Percentiles rank a stretch among this genome's conserved stretches.
These are phyloP conservation scores for Morpho deidamia DNA, from an alignment of 2,888 invertebrate species.

Conservation along the genomic window DNA sequence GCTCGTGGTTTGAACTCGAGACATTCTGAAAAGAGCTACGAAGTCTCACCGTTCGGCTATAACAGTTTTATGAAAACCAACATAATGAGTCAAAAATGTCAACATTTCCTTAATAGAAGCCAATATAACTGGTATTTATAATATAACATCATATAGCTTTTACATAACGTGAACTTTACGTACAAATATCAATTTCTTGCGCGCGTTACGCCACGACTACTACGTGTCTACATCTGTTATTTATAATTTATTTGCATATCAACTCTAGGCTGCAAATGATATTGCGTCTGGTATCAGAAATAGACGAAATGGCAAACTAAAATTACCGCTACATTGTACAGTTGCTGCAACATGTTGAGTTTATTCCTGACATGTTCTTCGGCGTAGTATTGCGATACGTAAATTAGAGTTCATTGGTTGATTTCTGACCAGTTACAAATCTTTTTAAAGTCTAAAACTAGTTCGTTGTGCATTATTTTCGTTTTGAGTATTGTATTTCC, in stretches of 20 bases:
- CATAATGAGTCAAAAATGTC: too few relatives aligned
- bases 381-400: background rate
- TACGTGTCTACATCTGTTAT: constrained; percentile 3
- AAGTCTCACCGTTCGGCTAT: too few relatives aligned
- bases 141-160: background rate
- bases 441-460: too few relatives aligned
- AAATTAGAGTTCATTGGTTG: too few relatives aligned
- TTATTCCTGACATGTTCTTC: constrained; percentile 3
- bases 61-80: too few relatives aligned
- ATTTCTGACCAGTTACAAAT: too few relatives aligned
- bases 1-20: too few relatives aligned
- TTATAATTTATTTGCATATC: constrained; percentile 14
- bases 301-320: constrained; percentile 48
- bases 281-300: constrained; percentile 38
- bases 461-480: too few relatives aligned
- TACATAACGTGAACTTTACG: constrained; percentile 7
- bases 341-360: constrained; percentile 20
- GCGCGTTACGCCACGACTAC: constrained; percentile 2
- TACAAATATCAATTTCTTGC: constrained; percentile 9
- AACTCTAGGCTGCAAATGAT: constrained; percentile 11
- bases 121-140: background rate
- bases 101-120: background rate
- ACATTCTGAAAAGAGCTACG: too few relatives aligned
- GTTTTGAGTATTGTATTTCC: too few relatives aligned
- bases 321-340: constrained; percentile 32